Evolutionary conservation across 30 jellyfish, hydroid and myxozoan genomes (phyloP), one percentile per base, ranked within the genome.

Genomic region (Chrysaora quinquecirrha): DNA sequence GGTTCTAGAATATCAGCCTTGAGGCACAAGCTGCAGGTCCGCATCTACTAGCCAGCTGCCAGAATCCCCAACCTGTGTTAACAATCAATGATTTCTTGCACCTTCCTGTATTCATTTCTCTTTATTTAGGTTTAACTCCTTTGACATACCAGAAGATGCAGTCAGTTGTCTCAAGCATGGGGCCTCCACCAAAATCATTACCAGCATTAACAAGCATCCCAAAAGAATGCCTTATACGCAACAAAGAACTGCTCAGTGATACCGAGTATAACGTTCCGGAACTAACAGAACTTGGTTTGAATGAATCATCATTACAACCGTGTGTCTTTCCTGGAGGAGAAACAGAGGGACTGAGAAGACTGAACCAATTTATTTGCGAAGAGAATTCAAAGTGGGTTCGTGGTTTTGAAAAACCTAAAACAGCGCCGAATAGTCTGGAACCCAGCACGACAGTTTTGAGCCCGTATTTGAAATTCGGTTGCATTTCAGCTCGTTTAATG

Each of bases 371-470:
- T 48, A 69, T 86, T 19, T 64, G 79, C 25, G 89, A 86, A 32
- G 80, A 64, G 52, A 76, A 75, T 52, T 74, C 70, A 61, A 75
- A 48, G 38, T 77, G 89, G 85, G 87, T 83, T 76, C 34, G 75
- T 11, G 58, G 50, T 1, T 86, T 86, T 54, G 96, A 86, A 56
- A 86, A 86, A 54, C 96, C 96, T 0, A 86, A 86, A 34, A 86
- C 96, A 28, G 35, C 89, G 48, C 96, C 96, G 4, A 77, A 76
- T 33, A 64, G 86, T 22, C 46, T 86, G 61, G 69, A 31, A 34
- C 96, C 96, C 29, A 77, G 89, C 75, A 86, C 96, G 49, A 86
- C 96, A 2, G 89, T 76, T 47, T 72, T 86, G 64, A 74, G 89
- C 38, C 89, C 96, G 12, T 86, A 86, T 54, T 83, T 86, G 47